Evolutionary conservation across 2,888 invertebrate species (phyloP), one percentile per base, ranked within the genome.

Genomic region (Latrodectus hesperus): DNA sequence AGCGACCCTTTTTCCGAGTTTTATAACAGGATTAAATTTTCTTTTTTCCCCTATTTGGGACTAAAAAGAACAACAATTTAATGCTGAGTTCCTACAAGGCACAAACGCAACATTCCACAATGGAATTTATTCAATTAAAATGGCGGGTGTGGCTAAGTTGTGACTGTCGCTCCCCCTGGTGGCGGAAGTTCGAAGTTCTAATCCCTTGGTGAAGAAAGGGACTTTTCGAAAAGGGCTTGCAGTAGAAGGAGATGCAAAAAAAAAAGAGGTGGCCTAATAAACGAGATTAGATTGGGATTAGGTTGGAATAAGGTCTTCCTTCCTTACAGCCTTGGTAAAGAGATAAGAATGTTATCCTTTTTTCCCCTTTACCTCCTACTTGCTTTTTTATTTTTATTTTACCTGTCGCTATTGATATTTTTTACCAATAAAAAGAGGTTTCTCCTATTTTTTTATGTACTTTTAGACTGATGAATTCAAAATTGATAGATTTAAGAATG

Each of bases 231-330:
- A 72, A 82, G 71, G 71, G 52, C 12, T 26, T 16, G 22, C 51
- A 26, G 6, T 17, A 75, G 73, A 74, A 74, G 49, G 22, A 26
- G 17, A 16, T 26, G 17, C 38, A n/a, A 65, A 51, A 71, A 53
- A 71, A 64, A 72, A 67, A 55, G 71, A 70, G 77, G 53, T 72
- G 65, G 73, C 78, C 77, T 78, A 78, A 84, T 84, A 84, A 84
- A 84, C 65, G 77, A 84, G 84, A 84, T 84, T 84, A 84, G 84
- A 84, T 84, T 67, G 78, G 78, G 84, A 84, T 84, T 84, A 84
- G 38, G 77, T 84, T 26, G 77, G 73, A 73, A 84, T 75, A 68
- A 70, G 70, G 73, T 65, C 78, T 67, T 84, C 38, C 71, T 76
- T 83, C 73, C 71, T 22, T 55, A n/a, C 51, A n/a, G 71, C 76